These are phyloP conservation scores for Myotis yumanensis DNA, from an alignment of 2,113 vertebrate genomes.

Conservation along the genomic window DNA sequence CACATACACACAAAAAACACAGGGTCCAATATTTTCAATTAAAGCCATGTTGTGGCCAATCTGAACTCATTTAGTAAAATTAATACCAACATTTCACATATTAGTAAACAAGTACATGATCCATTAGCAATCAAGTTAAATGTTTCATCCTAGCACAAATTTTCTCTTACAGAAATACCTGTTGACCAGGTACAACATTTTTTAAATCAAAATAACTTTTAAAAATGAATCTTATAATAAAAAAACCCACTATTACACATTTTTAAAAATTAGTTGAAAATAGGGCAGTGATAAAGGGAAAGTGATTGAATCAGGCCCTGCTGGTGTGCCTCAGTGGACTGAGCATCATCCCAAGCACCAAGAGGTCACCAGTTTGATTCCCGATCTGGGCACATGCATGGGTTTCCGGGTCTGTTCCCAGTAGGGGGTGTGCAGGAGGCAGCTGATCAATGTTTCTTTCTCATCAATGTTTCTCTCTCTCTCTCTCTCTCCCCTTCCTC, in stretches of 20 bases:
- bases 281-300: neutral
- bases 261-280: neutral
- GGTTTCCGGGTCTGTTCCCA: too few species aligned
- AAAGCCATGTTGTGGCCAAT: neutral
- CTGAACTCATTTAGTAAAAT: constrained; percentile 54
- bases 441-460: too few species aligned
- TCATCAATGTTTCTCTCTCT: too few species aligned
- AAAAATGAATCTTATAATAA: neutral
- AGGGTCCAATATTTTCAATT: neutral
- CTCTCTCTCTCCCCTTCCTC: too few species aligned
- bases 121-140: constrained; percentile 39
- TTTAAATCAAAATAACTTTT: constrained; percentile 13
- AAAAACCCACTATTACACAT: neutral
- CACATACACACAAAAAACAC: neutral
- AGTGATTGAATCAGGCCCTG: neutral
- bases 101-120: neutral
- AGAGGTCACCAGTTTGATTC: too few species aligned
- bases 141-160: constrained; percentile 29
- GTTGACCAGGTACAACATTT: neutral
- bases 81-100: neutral
- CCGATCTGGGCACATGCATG: too few species aligned
- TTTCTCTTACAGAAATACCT: neutral
- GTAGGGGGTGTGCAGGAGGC: too few species aligned
- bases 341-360: too few species aligned
- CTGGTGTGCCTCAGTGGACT: too few species aligned